Evolutionary conservation across 1,140 invertebrate genomes (phyloP), one percentile per base, ranked within the genome.

Genomic region (Saccostrea cuccullata): DNA sequence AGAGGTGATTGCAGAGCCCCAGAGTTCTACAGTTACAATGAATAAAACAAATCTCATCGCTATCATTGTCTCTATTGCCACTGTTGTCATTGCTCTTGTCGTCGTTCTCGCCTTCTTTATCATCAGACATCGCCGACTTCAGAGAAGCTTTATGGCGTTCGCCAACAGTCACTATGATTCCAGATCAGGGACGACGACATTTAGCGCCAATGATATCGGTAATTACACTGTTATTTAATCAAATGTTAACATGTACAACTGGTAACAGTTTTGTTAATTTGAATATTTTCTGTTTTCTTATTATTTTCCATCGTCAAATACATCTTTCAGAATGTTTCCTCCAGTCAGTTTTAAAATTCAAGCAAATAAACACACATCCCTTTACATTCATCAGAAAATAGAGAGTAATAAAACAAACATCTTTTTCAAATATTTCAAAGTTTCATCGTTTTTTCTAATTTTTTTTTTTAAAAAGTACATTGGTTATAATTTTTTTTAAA

Each of bases 141-240:
- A 97, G 91, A 96, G 97, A 87, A 97, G 96, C 89, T 98, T 98
- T 95, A 96, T 97, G 6, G 96, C 97, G 60, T 98, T 98, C 95
- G 97, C 97, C 17, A 97, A 97, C 93, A 97, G 97, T 92, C 97
- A 98, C 94, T 98, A 98, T 93, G 97, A 98, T 95, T 97, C 97
- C 30, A 96, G 97, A 91, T 97, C 97, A 64, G 97, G 97, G 82
- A 97, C 97, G 90, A 97, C 98, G 15, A 98, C 97, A 83, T 98
- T 98, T 93, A 95, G 96, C 23, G 96, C 96, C 58, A 96, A 97
- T 93, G 92, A 93, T 60, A 86, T 94, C 11, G 93, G 93, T 94
- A 87, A 47, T 8, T 8, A 47, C 47, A 47, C 5, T 47, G 5
- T 47, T 47, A 47, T 8, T 5, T 47, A 8, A 47, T 47, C 5